phyloP scores from a whole-genome alignment of 2,888 invertebrate species.

The Ormyrus rosae region DNA sequence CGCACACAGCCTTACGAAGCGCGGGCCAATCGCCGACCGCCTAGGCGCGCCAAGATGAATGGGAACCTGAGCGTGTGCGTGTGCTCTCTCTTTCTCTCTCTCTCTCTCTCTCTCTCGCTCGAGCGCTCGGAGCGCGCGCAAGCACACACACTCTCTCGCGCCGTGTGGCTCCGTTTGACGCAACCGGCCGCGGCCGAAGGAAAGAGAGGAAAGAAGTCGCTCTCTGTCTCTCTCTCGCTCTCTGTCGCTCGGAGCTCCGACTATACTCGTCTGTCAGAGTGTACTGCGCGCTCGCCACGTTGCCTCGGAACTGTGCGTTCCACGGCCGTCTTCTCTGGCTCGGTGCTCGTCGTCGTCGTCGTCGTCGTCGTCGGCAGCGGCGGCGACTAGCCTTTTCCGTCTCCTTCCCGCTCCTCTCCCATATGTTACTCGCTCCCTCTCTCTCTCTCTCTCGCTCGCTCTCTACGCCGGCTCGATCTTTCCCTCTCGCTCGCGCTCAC shows the following conservation, averaged over 20 bases:
- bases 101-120: conserved; percentile 75
- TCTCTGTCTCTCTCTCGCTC: conserved; percentile 55
- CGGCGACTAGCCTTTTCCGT: conserved; percentile 8
- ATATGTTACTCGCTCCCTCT: conserved; percentile 67
- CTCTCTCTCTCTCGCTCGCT: conserved; percentile 61
- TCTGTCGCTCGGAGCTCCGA: conserved; percentile 53
- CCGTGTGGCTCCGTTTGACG: conserved; percentile 57
- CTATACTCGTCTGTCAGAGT: conserved; percentile 47
- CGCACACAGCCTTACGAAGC: conserved; percentile 69
- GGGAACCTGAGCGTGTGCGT: conserved; percentile 61
- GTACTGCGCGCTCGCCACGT: conserved; percentile 65
- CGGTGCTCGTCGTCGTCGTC: conserved; percentile 39
- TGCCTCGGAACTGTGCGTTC: conserved; percentile 60
- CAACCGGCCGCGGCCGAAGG: conserved; percentile 47
- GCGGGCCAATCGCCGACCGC: conserved; percentile 70
- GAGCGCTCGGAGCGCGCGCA: background rate
- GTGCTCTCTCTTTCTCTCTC: conserved; percentile 58
- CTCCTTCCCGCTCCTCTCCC: conserved; percentile 23
- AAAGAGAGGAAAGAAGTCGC: conserved; percentile 8
- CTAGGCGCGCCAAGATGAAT: conserved; percentile 76
- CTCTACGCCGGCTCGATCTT: conserved; percentile 1
- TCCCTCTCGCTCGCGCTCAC: background rate
- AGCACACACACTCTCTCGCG: conserved; percentile 58
- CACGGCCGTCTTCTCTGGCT: conserved; percentile 37
- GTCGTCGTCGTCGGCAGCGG: conserved; percentile 12